Evolutionary conservation across 2,888 invertebrate species (phyloP).

Genomic region (Cryptus armator): DNA sequence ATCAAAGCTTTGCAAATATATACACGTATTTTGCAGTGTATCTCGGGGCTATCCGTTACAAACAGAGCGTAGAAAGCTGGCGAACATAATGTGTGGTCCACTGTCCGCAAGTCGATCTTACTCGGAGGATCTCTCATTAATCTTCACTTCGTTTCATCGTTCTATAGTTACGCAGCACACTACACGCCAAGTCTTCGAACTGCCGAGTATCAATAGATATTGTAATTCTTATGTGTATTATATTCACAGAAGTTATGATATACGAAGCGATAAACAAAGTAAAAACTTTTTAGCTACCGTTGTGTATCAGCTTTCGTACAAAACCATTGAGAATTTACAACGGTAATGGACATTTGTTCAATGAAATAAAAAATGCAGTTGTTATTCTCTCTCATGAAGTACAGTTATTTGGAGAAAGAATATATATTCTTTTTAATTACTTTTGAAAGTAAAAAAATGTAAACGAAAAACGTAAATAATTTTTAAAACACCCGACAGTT

Average conservation of each 20-base stretch:
- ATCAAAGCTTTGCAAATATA: neutral
- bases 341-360: too few relatives aligned
- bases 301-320: neutral
- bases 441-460: too few relatives aligned
- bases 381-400: too few relatives aligned
- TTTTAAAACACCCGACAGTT: too few relatives aligned
- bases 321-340: neutral
- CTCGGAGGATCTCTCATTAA: constrained; percentile 32
- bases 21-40: neutral
- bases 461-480: too few relatives aligned
- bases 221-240: neutral
- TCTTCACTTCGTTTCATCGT: neutral
- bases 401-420: too few relatives aligned
- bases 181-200: neutral
- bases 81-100: neutral
- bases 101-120: neutral
- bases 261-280: too few relatives aligned
- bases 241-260: neutral
- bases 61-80: constrained; percentile 30
- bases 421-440: too few relatives aligned
- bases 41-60: constrained; percentile 13
- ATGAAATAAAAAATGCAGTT: too few relatives aligned
- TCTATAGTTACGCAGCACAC: neutral
- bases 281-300: neutral
- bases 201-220: neutral